Evolutionary conservation across 2,797 vertebrate genomes (phyloP), one percentile per base, ranked within the genome.

Genomic region (Emys orbicularis): DNA sequence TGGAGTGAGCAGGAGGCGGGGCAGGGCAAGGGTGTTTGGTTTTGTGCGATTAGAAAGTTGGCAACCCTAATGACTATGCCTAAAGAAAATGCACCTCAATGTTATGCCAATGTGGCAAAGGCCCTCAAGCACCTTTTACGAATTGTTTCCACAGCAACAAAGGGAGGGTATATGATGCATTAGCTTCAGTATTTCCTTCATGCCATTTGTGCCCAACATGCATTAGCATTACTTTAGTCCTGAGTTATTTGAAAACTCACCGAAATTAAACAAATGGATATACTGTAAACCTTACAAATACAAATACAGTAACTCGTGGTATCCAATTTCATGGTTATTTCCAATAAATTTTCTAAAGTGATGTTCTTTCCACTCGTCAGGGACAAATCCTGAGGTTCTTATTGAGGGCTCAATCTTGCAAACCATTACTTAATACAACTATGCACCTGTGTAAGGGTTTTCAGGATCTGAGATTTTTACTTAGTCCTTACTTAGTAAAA

Each of bases 231-330:
- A 86, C 41, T 87, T 95, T 47, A 92, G 79, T 83, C 83, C 89
- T 47, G 65, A 94, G 86, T 68, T 94, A 77, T 84, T 91, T 86
- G 89, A 92, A 87, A 96, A 53, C 89, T 79, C 84, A 89, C 82
- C 90, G 92, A 95, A 90, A 95, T 90, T 5, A 94, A 97, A 96
- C 74, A 96, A 96, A 82, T 23, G 29, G 18, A 47, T 29, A 61
- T 61, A 49, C 44, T 87, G 83, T 84, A 84, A 68, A 0, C 1
- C 0, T 88, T 68, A 16, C 41, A 79, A 68, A 76, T 68, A 16
- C 41, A 79, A 68, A 76, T 7, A 54, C 1, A 79, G 74, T 76
- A 81, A 93, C 47, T 83, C 16, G 44, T 61, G 65, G 90, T 83
- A 47, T 94, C 94, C 54, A 49, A 3, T 96, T 94, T 90, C 94